Base-by-base conservation (phyloP, 2,113 vertebrate species). In the Myrmophylax atrothorax region DNA sequence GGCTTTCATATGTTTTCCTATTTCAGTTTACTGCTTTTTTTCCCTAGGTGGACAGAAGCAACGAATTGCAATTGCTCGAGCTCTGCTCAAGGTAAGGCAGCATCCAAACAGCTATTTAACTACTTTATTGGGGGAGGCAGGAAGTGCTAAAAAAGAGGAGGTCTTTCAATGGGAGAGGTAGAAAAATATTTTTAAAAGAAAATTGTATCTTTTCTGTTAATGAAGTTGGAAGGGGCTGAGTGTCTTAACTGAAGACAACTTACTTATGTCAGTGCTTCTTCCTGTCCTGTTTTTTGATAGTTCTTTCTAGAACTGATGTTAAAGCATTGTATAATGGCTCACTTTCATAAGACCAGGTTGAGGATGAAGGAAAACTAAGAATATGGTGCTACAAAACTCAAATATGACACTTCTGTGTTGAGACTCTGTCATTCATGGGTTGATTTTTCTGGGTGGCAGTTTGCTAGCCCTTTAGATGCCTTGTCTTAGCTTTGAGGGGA, bases 41-140 rank as follows among this genome's bases (percentile, higher is more conserved):
- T 38, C 37, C 20, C 33, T 18, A 99, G 99, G 99, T 96, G 99
- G 99, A 87, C 99, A 99, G 97, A 99, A 99, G 89, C 99, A 99
- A 95, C 98, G 99, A 90, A 99, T 99, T 77, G 99, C 99, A 1
- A 99, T 99, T 69, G 99, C 99, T 91, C 98, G 99, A 91, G 99
- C 99, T 84, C 93, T 99, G 84, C 98, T 99, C 4, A 99, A 99
- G 99, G 99, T 99, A 97, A 97, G 95, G 5, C 58, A 76, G 17
- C 44, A 78, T 29, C 47, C 26, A 53, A 18, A 24, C 7, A 59
- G 19, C 26, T 78, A 23, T 63, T 66, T n/a, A 68, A 15, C 33
- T 50, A 5, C 33, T 25, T 69, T 64, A 9, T n/a, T 56, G 37
- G 25, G 42, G 33, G 53, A 73, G 22, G 33, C 13, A 12, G 69